These are phyloP conservation scores for Sylvietta virens DNA, from an alignment of 2,113 vertebrate species.

Conservation along the genomic window DNA sequence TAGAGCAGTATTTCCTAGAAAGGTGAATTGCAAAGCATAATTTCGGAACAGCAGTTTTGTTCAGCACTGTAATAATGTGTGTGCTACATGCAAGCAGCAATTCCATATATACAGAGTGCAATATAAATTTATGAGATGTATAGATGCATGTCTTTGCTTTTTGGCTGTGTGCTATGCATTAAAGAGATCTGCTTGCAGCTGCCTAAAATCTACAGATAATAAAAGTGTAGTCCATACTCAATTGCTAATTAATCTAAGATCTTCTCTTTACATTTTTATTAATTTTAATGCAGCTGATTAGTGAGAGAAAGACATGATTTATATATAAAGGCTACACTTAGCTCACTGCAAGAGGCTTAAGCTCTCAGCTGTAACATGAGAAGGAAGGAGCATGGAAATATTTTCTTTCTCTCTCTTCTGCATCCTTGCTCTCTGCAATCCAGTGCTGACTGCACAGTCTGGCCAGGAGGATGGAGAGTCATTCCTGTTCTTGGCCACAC, in stretches of 20 bases:
- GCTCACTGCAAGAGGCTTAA: background rate
- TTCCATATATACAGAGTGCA: background rate
- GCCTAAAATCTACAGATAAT: background rate
- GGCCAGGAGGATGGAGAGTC: background rate
- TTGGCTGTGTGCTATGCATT: background rate
- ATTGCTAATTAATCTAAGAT: background rate
- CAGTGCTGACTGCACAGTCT: background rate
- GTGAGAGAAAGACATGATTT: background rate
- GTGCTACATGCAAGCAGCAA: background rate
- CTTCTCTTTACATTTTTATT: conserved; percentile 14
- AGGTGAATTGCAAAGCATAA: background rate
- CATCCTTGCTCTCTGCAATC: background rate
- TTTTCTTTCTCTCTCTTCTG: background rate
- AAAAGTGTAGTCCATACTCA: background rate
- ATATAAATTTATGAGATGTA: background rate
- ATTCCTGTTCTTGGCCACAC: background rate
- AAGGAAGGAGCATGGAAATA: background rate
- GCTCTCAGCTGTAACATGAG: background rate
- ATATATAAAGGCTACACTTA: background rate
- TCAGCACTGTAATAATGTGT: background rate
- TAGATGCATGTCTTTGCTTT: background rate
- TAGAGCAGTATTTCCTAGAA: background rate
- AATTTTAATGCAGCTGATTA: conserved; percentile 25
- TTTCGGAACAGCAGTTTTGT: background rate
- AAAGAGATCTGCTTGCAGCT: background rate